Evolutionary conservation across 2,888 invertebrate species (phyloP), one percentile per base, ranked within the genome.

Genomic region (Oscheius myriophilus): DNA sequence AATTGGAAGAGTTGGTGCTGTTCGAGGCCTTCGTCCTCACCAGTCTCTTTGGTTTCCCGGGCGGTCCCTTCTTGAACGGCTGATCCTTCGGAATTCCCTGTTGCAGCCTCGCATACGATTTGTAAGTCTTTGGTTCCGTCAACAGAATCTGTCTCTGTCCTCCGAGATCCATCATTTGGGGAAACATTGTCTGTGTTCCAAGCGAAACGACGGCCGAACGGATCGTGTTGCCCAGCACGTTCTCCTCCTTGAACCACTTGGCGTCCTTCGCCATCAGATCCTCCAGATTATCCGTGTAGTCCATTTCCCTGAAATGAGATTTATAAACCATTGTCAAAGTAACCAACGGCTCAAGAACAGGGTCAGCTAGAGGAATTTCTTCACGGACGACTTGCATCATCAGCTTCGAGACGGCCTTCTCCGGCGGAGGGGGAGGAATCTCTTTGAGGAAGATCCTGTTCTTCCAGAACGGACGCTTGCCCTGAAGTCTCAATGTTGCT

Each of bases 361-460:
- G 58, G 7, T 43, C 45, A 18, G 58, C 58, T 9, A 58, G 25
- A 1, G 58, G 42, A 9, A 14, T 23, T 43, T 45, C 43, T 1
- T 58, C 43, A 16, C 23, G 12, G 12, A 58, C 43, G 16, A 58
- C 58, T 4, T 58, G 43, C 21, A 58, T 21, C 14, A 58, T 23
- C 21, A 58, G 42, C 45, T 58, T 58, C 43, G 58, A 58, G 6
- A 58, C 23, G 23, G 58, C 43, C 42, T 58, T 58, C 14, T 46
- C 39, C 1, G 18, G 14, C 23, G 58, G 45, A 11, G 18, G 26
- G 2, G 26, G 18, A 16, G 61, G 61, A 14, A 61, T 39, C 6
- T 61, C 61, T 21, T 46, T 61, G 6, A 49, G 49, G 12, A 61
- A 26, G 1, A 18, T n/a, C 21, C 49, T 61, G 39, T 61, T 61